These are phyloP conservation scores for Saimiri boliviensis DNA, from an alignment of 2,113 vertebrate genomes.

Conservation along the genomic window DNA sequence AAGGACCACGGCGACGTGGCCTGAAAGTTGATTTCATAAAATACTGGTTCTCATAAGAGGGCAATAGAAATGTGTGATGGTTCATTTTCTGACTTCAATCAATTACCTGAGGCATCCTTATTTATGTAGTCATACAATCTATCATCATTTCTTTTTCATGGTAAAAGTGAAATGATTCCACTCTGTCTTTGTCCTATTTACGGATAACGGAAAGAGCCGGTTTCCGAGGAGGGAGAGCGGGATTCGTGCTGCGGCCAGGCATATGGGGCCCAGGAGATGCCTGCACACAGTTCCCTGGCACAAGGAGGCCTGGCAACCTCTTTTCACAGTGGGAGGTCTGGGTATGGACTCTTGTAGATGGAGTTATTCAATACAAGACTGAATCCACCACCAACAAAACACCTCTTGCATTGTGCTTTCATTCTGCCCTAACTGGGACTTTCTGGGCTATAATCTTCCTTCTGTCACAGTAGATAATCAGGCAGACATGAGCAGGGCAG, in stretches of 20 bases:
- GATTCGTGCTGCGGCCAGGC: accelerated
- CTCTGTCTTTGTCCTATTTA: neutral
- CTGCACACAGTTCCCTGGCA: neutral
- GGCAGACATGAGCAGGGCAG: too few species aligned
- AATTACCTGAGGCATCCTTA: neutral
- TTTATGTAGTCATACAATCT: neutral
- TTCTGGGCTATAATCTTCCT: neutral
- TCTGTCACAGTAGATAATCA: neutral
- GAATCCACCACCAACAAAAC: too few species aligned
- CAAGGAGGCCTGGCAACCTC: neutral
- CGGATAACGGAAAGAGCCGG: neutral
- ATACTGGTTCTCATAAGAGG: neutral
- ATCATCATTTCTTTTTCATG: neutral
- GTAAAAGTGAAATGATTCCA: neutral
- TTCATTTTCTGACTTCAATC: neutral
- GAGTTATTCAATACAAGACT: neutral
- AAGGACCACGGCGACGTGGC: neutral
- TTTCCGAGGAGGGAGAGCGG: neutral
- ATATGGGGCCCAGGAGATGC: too few species aligned
- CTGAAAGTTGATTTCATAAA: neutral
- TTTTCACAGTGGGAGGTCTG: neutral
- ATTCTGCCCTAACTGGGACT: neutral
- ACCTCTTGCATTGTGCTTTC: too few species aligned
- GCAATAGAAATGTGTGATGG: neutral
- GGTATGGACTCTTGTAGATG: neutral